phyloP scores from a whole-genome alignment of 2,888 invertebrate genomes.

The Luffia ferchaultella region DNA sequence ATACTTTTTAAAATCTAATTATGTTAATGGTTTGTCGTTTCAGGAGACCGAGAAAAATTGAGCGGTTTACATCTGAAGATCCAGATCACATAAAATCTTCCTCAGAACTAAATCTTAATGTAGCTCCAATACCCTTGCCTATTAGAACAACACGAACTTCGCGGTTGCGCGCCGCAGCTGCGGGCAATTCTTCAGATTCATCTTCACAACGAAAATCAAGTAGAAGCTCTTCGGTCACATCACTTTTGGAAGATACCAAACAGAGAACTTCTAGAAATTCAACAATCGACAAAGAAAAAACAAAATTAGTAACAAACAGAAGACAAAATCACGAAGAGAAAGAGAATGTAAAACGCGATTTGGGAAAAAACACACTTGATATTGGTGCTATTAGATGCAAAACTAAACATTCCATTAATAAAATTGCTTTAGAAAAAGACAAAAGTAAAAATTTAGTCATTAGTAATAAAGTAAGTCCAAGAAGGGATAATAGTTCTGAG shows the following conservation, averaged over 20 bases:
- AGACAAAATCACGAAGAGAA: slow-evolving; percentile 40
- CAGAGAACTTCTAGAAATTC: slow-evolving; percentile 36
- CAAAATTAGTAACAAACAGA: slow-evolving; percentile 24
- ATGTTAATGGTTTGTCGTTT: slow-evolving; percentile 21
- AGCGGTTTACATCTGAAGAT: slow-evolving; percentile 38
- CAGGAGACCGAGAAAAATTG: slow-evolving; percentile 41
- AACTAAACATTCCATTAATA: slow-evolving; percentile 60
- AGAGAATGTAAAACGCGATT: slow-evolving; percentile 38
- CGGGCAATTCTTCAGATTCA: slow-evolving; percentile 32
- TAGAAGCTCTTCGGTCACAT: slow-evolving; percentile 52
- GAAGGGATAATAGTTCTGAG: background rate
- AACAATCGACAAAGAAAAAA: slow-evolving; percentile 52
- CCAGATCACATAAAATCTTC: slow-evolving; percentile 48
- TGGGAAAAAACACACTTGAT: slow-evolving; percentile 33
- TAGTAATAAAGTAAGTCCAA: slow-evolving; percentile 43
- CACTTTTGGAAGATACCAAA: slow-evolving; percentile 44
- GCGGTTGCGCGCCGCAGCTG: slow-evolving; percentile 73
- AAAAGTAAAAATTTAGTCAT: slow-evolving; percentile 47
- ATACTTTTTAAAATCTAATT: no score
- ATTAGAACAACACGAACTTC: slow-evolving; percentile 78
- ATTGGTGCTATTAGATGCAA: slow-evolving; percentile 62
- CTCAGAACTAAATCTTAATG: slow-evolving; percentile 42
- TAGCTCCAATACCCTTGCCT: slow-evolving; percentile 50
- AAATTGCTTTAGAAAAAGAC: slow-evolving; percentile 58
- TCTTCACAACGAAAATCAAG: slow-evolving; percentile 38